phyloP scores from a whole-genome alignment of 2,888 invertebrate genomes.

The Pocota personata region DNA sequence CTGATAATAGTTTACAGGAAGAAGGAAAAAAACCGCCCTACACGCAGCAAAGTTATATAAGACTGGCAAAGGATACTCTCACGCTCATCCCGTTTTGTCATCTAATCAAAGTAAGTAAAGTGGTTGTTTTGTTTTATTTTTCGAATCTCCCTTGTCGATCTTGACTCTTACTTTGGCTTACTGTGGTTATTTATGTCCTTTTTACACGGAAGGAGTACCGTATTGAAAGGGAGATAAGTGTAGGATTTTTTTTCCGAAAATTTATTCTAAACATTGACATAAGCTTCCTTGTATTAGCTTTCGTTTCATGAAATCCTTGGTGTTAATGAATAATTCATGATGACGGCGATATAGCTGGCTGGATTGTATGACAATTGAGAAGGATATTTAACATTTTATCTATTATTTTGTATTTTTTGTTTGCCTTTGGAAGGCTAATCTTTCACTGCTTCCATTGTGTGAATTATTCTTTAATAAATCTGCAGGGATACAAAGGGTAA shows the following conservation, averaged over 20 bases:
- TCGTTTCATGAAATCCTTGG: conserved; percentile 2
- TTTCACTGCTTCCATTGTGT: background rate
- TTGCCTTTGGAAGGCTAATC: background rate
- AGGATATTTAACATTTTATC: background rate
- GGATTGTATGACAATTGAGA: background rate
- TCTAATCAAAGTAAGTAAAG: conserved; percentile 45
- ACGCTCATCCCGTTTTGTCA: background rate
- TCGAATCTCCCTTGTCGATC: conserved; percentile 18
- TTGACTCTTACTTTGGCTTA: conserved; percentile 13
- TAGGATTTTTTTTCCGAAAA: background rate
- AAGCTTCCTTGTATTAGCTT: conserved; percentile 4
- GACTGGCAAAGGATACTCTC: conserved; percentile 26
- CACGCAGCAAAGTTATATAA: conserved; percentile 33
- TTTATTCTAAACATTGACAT: conserved; percentile 20
- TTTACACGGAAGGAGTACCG: background rate
- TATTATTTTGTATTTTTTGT: background rate
- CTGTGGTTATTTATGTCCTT: conserved; percentile 34
- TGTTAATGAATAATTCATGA: conserved; percentile 48
- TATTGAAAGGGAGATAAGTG: background rate
- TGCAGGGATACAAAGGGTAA: background rate
- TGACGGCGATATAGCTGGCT: background rate
- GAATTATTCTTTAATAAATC: background rate
- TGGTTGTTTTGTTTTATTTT: conserved; percentile 9
- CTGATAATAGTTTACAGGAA: background rate
- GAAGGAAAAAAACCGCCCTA: conserved; percentile 28